Percentiles rank a stretch among this genome's conserved stretches.
Conservation (phyloP, 2,113 vertebrate genomes). For the Gallinago jamesoni region DNA sequence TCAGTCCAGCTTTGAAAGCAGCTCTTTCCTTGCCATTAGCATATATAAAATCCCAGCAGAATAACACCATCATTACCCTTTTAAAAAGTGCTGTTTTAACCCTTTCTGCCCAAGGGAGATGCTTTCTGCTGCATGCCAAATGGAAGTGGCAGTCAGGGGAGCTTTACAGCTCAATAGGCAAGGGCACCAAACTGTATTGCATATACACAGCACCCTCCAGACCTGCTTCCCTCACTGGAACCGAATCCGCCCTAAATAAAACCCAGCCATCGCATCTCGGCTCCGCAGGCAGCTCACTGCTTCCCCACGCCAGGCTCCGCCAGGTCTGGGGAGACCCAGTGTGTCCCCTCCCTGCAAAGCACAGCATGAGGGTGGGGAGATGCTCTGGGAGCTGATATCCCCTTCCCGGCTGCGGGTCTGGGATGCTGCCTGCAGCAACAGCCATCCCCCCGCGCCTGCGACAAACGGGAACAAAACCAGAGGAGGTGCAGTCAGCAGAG, state of each 20-base stretch:
- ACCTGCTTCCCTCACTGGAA: neutral
- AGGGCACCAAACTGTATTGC: neutral
- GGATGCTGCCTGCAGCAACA: conserved; percentile 49
- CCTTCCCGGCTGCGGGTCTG: neutral
- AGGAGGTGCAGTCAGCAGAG: neutral
- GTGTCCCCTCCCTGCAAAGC: neutral
- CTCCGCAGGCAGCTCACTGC: neutral
- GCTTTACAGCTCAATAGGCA: conserved; percentile 1
- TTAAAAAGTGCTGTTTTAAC: neutral
- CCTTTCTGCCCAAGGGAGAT: neutral
- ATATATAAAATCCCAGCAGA: neutral
- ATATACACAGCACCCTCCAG: neutral
- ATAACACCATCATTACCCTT: neutral
- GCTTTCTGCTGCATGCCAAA: neutral
- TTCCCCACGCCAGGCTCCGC: neutral
- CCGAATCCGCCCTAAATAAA: neutral
- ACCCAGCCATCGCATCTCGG: neutral
- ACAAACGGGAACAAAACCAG: conserved; percentile 26
- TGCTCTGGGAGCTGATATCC: neutral
- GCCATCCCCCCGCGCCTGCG: rapidly evolving
- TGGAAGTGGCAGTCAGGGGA: neutral
- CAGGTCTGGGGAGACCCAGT: neutral
- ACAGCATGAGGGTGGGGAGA: neutral
- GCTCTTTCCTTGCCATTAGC: neutral
- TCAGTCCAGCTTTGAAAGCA: neutral